These are phyloP conservation scores for Calliphora vomitoria DNA, from an alignment of 2,888 invertebrate species.

Conservation along the genomic window DNA sequence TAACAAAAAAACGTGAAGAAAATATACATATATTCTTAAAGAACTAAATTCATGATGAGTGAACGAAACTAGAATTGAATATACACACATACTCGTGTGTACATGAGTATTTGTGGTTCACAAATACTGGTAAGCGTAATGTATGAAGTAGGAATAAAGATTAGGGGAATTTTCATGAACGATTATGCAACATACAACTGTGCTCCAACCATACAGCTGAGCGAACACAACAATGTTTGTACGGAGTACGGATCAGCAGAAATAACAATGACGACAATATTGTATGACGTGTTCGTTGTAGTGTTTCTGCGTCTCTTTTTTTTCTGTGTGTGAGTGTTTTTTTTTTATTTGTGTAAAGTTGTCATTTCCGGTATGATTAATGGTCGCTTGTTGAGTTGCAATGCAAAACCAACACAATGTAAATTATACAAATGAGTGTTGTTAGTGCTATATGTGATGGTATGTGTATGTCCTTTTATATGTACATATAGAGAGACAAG, in stretches of 20 bases:
- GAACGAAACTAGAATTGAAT: slow-evolving; percentile 5
- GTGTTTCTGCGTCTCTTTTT: slow-evolving; percentile 1
- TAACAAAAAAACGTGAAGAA: background rate
- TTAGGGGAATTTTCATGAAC: slow-evolving; percentile 19
- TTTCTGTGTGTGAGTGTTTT: background rate
- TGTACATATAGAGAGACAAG: background rate
- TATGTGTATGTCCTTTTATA: slow-evolving; percentile 30
- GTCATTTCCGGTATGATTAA: slow-evolving; percentile 81
- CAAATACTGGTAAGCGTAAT: background rate
- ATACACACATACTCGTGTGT: background rate
- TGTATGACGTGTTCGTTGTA: slow-evolving; percentile 25
- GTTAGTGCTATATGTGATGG: slow-evolving; percentile 28
- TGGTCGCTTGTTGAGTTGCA: slow-evolving; percentile 79
- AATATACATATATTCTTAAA: background rate
- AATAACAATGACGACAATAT: slow-evolving; percentile 41
- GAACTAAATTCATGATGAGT: slow-evolving; percentile 8
- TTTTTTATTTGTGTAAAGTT: slow-evolving; percentile 67
- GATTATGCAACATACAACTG: slow-evolving; percentile 6
- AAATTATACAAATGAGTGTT: slow-evolving; percentile 68
- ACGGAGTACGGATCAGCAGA: slow-evolving; percentile 20
- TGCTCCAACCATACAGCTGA: background rate
- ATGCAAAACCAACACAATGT: slow-evolving; percentile 71
- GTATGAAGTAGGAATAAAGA: slow-evolving; percentile 20
- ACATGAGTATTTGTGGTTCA: background rate
- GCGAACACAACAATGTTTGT: background rate